Percentiles rank a stretch among this genome's conserved stretches.
Conservation (phyloP, 2,888 invertebrate species). For the Mylabris sibirica region DNA sequence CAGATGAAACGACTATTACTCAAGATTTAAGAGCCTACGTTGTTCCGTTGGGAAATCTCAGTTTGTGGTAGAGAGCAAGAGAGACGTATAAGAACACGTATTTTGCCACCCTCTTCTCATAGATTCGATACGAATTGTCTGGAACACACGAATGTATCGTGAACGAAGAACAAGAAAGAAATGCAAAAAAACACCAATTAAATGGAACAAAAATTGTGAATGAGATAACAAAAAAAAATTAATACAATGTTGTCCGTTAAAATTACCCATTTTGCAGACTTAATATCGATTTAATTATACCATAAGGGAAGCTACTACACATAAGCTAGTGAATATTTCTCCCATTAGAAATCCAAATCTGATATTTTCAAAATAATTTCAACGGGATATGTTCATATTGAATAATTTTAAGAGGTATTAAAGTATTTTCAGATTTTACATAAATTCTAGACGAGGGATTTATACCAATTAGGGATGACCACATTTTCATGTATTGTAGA, state of each 20-base stretch:
- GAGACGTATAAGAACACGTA: background rate
- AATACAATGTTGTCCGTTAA: too few relatives aligned
- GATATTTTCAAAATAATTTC: background rate
- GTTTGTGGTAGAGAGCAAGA: constrained; percentile 22
- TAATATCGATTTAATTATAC: constrained; percentile 45
- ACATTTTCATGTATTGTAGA: constrained; percentile 38
- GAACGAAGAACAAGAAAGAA: background rate
- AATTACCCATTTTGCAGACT: constrained; percentile 23
- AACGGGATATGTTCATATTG: too few relatives aligned
- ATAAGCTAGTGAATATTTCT: constrained; percentile 20
- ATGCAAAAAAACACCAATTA: background rate
- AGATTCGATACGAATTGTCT: background rate
- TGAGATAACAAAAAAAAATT: too few relatives aligned
- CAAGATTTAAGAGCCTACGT: constrained; percentile 36
- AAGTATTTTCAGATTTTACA: background rate
- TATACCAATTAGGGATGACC: constrained; percentile 45
- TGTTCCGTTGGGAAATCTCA: constrained; percentile 36
- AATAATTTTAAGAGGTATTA: constrained; percentile 18
- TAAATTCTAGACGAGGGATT: constrained; percentile 35
- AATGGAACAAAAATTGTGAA: background rate
- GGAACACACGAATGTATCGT: background rate
- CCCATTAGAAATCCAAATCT: background rate
- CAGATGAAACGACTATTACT: constrained; percentile 38
- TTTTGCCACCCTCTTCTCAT: background rate
- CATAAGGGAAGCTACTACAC: constrained; percentile 39